Conservation (phyloP, 2,113 vertebrate genomes). For the Solea senegalensis region DNA sequence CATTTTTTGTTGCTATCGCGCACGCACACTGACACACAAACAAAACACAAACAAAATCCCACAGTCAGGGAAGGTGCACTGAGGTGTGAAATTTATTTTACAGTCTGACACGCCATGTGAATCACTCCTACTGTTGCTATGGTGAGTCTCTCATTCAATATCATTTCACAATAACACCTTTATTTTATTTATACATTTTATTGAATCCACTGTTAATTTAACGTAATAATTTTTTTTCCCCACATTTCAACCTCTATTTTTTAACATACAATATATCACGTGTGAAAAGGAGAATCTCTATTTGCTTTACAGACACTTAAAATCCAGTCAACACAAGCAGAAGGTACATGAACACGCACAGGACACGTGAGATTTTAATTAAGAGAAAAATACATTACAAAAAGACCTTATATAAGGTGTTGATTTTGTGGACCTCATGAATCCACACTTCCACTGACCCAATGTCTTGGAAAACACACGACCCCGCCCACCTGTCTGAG, state of each 20-base stretch:
- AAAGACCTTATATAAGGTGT: no score
- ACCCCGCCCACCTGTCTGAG: conserved; percentile 7
- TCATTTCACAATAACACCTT: conserved; percentile 69
- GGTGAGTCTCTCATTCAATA: conserved; percentile 69
- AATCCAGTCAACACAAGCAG: no score
- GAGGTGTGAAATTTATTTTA: conserved; percentile 80
- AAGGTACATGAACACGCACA: no score
- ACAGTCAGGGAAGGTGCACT: conserved; percentile 45
- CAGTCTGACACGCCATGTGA: conserved; percentile 73
- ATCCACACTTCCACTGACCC: conserved; percentile 8
- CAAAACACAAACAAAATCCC: conserved; percentile 40
- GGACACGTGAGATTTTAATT: no score
- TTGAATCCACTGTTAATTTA: no score
- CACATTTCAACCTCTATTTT: no score
- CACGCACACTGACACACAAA: conserved; percentile 9
- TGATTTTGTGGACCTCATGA: no score
- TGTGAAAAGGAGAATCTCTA: no score
- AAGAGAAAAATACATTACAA: no score
- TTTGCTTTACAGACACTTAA: no score
- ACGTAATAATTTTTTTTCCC: no score
- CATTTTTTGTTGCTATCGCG: conserved; percentile 33
- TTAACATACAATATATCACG: no score
- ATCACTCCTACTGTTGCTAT: conserved; percentile 79
- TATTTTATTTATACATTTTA: conserved; percentile 16
- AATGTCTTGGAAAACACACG: conserved; percentile 13